Percentiles rank a stretch among this genome's conserved stretches.
These are phyloP conservation scores for Cyprinus carpio DNA, from an alignment of 2,113 vertebrate genomes.

Conservation along the genomic window DNA sequence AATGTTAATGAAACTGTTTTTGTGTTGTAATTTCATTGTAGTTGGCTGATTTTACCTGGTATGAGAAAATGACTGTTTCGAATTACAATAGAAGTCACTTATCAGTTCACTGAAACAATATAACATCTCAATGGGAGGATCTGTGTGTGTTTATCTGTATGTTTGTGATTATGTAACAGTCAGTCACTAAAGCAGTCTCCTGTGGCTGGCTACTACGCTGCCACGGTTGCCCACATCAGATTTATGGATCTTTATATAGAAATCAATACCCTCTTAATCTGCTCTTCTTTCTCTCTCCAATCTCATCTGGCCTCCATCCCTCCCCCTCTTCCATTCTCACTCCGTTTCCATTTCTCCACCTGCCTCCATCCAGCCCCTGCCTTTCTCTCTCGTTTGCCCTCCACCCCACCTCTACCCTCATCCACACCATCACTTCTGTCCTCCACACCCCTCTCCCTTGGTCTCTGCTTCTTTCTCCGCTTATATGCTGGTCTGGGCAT, in stretches of 20 bases:
- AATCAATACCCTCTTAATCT: slow-evolving; percentile 78
- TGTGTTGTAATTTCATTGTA: neutral
- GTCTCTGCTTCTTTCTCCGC: neutral
- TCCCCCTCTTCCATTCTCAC: slow-evolving; percentile 19
- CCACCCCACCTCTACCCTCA: slow-evolving; percentile 51
- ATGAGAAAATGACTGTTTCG: neutral
- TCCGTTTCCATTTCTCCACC: slow-evolving; percentile 42
- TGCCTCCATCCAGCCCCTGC: neutral
- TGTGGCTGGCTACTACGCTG: slow-evolving; percentile 51
- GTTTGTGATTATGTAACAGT: slow-evolving; percentile 63
- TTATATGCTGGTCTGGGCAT: slow-evolving; percentile 64
- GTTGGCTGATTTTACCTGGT: neutral
- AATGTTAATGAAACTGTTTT: neutral
- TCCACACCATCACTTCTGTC: slow-evolving; percentile 30
- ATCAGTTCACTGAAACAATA: slow-evolving; percentile 17
- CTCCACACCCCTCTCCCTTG: slow-evolving; percentile 23
- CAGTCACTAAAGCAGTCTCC: slow-evolving; percentile 49
- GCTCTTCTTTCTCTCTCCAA: slow-evolving; percentile 50
- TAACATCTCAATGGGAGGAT: neutral
- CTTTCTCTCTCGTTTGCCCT: slow-evolving; percentile 38
- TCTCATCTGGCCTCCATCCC: slow-evolving; percentile 11
- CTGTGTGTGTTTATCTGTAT: slow-evolving; percentile 9
- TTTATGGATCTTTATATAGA: slow-evolving; percentile 78
- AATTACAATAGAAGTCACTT: neutral
- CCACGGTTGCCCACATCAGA: slow-evolving; percentile 64